Percentiles rank a stretch among this genome's conserved stretches.
Evolutionary conservation across 2,797 vertebrate genomes (phyloP).

Genomic region (Alosa sapidissima): DNA sequence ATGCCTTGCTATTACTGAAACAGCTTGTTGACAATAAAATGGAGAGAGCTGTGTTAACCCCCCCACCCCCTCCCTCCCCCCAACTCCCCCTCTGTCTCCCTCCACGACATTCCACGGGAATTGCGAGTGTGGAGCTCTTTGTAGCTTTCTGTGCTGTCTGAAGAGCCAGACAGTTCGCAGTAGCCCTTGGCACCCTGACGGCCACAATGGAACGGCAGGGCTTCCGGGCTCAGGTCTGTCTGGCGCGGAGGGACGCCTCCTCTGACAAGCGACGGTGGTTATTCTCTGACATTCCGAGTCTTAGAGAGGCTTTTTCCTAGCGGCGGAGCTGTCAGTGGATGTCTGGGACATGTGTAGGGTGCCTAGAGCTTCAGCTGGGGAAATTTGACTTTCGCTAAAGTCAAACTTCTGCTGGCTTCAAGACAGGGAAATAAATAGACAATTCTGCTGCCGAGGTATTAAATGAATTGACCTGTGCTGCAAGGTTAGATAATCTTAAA

Average conservation of each 20-base stretch:
- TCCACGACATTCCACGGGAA: background rate
- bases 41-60: background rate
- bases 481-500: slow-evolving; percentile 31
- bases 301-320: background rate
- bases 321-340: background rate
- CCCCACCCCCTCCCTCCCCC: background rate
- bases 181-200: background rate
- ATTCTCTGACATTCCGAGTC: background rate
- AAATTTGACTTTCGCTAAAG: background rate
- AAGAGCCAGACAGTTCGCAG: background rate
- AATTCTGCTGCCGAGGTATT: background rate
- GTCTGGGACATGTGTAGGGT: background rate
- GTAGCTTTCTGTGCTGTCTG: background rate
- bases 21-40: slow-evolving; percentile 16
- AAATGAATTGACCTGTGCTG: background rate
- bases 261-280: background rate
- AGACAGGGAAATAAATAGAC: background rate
- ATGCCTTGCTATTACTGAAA: background rate
- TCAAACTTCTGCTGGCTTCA: background rate
- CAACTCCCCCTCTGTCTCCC: background rate
- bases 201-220: background rate
- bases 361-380: background rate
- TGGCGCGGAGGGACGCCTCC: background rate
- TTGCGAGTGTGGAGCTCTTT: background rate
- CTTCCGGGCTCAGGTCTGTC: background rate